Percentiles rank a stretch among this genome's conserved stretches.
Evolutionary conservation across 2,888 invertebrate genomes (phyloP).

Genomic region (Ormyrus pomaceus): DNA sequence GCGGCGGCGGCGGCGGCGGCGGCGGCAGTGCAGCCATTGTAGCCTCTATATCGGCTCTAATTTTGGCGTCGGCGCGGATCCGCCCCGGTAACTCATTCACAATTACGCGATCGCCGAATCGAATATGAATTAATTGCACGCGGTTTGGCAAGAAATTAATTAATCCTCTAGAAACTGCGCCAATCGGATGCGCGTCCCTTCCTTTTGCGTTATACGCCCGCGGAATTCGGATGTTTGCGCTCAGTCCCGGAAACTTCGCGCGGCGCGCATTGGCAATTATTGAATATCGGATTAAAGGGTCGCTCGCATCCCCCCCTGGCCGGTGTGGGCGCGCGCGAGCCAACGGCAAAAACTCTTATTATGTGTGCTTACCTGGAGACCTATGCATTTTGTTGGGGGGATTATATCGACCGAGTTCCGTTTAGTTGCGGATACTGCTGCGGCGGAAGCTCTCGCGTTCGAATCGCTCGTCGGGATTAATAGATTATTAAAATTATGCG

Average conservation of each 20-base stretch:
- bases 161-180: constrained; percentile 27
- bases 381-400: neutral
- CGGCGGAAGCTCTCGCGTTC: too few relatives aligned
- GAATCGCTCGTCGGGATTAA: too few relatives aligned
- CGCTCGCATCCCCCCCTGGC: neutral
- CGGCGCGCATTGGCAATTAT: constrained; percentile 1
- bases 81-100: constrained; percentile 27
- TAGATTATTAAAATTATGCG: too few relatives aligned
- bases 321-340: too few relatives aligned
- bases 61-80: neutral
- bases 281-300: constrained; percentile 16
- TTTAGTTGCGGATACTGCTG: neutral
- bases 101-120: constrained; percentile 23
- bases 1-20: neutral
- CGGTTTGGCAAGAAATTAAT: constrained; percentile 41
- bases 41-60: constrained; percentile 15
- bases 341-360: constrained; percentile 5
- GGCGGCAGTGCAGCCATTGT: neutral
- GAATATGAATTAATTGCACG: constrained; percentile 32
- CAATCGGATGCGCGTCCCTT: neutral
- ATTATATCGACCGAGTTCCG: neutral
- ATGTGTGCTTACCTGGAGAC: neutral
- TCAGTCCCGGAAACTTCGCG: neutral
- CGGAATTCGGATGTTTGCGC: neutral
- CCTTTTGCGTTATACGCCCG: neutral